These are phyloP conservation scores for Mesitornis unicolor DNA, from an alignment of 2,113 vertebrate genomes.

Conservation along the genomic window DNA sequence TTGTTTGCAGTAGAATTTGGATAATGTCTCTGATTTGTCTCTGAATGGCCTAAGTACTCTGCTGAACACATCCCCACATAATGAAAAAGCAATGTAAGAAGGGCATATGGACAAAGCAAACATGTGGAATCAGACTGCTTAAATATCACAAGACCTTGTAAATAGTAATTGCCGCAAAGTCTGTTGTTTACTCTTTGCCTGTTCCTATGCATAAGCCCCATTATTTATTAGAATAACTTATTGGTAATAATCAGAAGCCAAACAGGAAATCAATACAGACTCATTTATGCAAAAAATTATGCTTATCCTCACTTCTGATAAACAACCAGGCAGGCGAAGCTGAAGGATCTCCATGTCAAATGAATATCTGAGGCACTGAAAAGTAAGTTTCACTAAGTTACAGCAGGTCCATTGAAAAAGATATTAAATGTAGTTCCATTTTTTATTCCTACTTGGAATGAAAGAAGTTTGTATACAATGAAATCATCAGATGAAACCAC, in stretches of 20 bases:
- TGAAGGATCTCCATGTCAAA: background rate
- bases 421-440: background rate
- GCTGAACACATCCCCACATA: background rate
- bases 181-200: background rate
- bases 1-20: background rate
- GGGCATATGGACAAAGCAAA: background rate
- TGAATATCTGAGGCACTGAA: background rate
- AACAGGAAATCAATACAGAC: background rate
- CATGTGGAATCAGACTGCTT: constrained; percentile 18
- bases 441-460: background rate
- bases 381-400: background rate
- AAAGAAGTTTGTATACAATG: background rate
- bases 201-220: background rate
- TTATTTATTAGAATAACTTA: background rate
- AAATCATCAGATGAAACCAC: background rate
- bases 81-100: background rate
- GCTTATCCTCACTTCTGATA: background rate
- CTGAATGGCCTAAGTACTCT: background rate
- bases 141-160: background rate
- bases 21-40: background rate
- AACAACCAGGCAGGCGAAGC: background rate
- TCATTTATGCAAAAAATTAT: background rate
- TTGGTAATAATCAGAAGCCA: background rate
- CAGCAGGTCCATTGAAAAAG: background rate
- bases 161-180: background rate